These are phyloP conservation scores for Parnassius glacialis DNA, from an alignment of 2,888 invertebrate species.

Conservation along the genomic window DNA sequence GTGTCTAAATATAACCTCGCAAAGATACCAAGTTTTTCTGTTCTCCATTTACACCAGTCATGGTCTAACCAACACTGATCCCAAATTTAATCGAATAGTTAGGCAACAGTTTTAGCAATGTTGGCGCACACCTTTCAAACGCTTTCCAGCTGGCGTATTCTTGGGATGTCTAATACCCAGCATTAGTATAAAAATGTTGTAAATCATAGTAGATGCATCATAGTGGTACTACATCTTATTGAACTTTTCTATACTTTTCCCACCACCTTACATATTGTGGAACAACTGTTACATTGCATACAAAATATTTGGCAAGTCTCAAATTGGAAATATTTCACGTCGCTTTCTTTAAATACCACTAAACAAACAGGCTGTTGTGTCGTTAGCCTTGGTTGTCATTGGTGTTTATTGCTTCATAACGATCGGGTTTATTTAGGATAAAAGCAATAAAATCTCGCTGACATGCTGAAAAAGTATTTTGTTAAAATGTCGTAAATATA, in stretches of 20 bases:
- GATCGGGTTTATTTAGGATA: constrained; percentile 20
- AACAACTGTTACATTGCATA: background rate
- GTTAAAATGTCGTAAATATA: too few species aligned
- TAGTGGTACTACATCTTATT: background rate
- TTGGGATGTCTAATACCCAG: too few species aligned
- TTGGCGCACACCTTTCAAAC: too few species aligned
- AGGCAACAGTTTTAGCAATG: too few species aligned
- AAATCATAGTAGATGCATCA: background rate
- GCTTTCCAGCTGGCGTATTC: too few species aligned
- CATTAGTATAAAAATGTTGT: background rate
- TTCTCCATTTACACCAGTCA: too few species aligned
- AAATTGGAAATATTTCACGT: constrained; percentile 11
- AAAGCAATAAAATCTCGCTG: constrained; percentile 13
- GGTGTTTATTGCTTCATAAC: constrained; percentile 23
- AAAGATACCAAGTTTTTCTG: too few species aligned
- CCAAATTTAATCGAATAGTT: too few species aligned
- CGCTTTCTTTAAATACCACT: constrained; percentile 28
- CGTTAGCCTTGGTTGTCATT: constrained; percentile 23
- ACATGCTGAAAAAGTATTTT: too few species aligned
- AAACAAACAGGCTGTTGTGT: constrained; percentile 23
- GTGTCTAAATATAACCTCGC: too few species aligned
- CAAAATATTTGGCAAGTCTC: constrained; percentile 11
- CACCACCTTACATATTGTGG: background rate
- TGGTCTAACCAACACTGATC: too few species aligned
- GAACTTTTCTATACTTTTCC: constrained; percentile 19